Base-by-base conservation (phyloP, 2,113 vertebrate genomes). In the Sorex fumeus region DNA sequence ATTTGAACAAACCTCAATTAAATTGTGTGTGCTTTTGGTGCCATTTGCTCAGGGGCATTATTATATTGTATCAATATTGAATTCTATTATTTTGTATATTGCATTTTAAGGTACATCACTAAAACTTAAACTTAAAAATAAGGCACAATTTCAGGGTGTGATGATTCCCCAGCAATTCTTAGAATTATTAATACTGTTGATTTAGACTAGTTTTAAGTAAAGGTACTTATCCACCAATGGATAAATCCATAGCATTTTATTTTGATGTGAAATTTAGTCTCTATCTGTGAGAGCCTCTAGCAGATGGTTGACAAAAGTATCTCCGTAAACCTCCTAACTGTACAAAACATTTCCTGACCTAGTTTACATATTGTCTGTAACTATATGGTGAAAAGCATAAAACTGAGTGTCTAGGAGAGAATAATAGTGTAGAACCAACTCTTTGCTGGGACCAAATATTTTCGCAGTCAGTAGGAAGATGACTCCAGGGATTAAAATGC, bases 221-320 rank as follows among this genome's bases (percentile, higher is more conserved):
- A 85, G 36, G 28, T 86, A 70, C 57, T 79, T 88, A 78, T 85
- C 36, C n/a, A 93, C 50, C 81, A 90, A 43, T 71, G n/a, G 36
- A 40, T 92, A 75, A 43, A 80, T 80, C 36, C 87, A 57, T 2
- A 81, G 6, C 45, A 40, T 81, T 25, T 84, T 53, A 60, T 67
- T 84, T 74, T 72, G 64, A 13, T 82, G 18, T 69, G 0, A 79
- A 69, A 76, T 87, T 53, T 87, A 80, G 13, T 18, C 71, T 82
- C 10, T 5, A 2, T 43, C n/a, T 62, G 28, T 19, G 12, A 34
- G 67, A 74, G 67, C 23, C 45, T 60, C 6, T 11, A 72, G 21
- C 69, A 82, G 34, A 27, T 69, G 45, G 25, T n/a, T 82, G 76
- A 34, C 15, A 23, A 50, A 7, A 50, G n/a, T 21, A 67, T 18